Conservation (phyloP, 2,797 vertebrate genomes). For the Schizopygopsis pylzovi region DNA sequence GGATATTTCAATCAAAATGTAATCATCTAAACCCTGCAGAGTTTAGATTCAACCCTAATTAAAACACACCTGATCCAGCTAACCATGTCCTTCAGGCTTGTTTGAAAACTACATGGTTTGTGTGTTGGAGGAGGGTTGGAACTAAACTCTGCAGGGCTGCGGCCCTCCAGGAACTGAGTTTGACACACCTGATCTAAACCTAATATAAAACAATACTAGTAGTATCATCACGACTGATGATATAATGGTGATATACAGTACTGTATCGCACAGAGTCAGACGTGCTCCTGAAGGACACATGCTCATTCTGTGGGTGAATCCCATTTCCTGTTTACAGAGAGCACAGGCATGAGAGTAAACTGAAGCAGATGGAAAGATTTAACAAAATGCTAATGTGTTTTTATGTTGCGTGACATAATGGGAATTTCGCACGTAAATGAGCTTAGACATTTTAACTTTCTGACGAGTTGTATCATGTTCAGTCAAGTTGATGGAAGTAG, state of each 20-base stretch:
- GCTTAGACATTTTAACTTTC: background rate
- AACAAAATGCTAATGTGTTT: constrained; percentile 1
- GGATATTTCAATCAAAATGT: too few relatives aligned
- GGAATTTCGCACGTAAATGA: background rate
- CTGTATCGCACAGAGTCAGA: constrained; percentile 19
- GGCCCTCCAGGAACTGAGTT: too few relatives aligned
- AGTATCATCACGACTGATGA: constrained; percentile 7
- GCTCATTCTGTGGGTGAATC: constrained; percentile 47
- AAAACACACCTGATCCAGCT: too few relatives aligned
- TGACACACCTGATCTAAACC: too few relatives aligned
- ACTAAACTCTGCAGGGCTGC: too few relatives aligned
- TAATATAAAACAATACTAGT: constrained; percentile 24
- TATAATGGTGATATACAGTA: constrained; percentile 30
- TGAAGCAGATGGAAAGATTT: background rate
- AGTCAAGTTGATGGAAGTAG: background rate
- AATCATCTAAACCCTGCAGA: too few relatives aligned
- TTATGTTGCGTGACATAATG: background rate
- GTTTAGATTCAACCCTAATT: too few relatives aligned
- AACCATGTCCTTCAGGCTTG: too few relatives aligned
- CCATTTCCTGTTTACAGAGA: constrained; percentile 55
- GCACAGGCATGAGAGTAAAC: background rate
- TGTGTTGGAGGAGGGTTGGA: too few relatives aligned
- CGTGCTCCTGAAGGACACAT: constrained; percentile 15
- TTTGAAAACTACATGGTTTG: too few relatives aligned
- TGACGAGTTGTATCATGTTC: background rate